Base-by-base conservation (phyloP, 2,888 invertebrate genomes). In the Arctia plantaginis region DNA sequence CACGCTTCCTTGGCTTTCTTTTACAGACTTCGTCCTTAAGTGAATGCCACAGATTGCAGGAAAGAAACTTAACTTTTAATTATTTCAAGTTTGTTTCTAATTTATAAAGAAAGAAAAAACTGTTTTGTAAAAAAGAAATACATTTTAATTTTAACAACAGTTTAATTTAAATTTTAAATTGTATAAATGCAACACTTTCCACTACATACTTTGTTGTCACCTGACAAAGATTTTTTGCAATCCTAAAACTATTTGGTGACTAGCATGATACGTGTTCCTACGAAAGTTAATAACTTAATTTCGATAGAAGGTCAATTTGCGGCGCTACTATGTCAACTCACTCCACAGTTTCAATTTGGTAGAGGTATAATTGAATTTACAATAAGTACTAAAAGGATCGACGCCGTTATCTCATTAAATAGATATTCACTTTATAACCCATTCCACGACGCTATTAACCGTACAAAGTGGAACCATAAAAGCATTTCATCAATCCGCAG, bases 381-480 rank as follows among this genome's bases (percentile, higher is more conserved):
- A 66, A 66, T 18, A 66, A 23, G 65, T 12, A 66, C 23, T n/a
- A 39, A 66, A 33, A 55, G 51, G 51, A 55, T 55, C 69, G 35
- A 33, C 35, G 23, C 55, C 73, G 72, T 82, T 71, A 76, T 76
- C 77, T 74, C 74, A 67, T 77, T 75, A 73, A 71, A 75, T 73
- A 59, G 70, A 66, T 67, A 83, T 75, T 74, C 76, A 75, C 73
- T 78, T 75, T 79, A 77, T 72, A 84, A 69, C 41, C 73, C 51
- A 77, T 73, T 77, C 77, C 77, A 82, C 51, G 39, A 66, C 64
- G 66, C 71, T 67, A 69, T 81, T 74, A 72, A 72, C 73, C 66
- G 51, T 44, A 62, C 47, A 64, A 73, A 72, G 72, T 67, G 59
- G 62, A 62, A 62, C 62, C 27, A 33, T 72, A 64, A 62, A 73